These are phyloP conservation scores for Lycophotia porphyrea DNA, from an alignment of 2,888 invertebrate genomes.

Conservation along the genomic window DNA sequence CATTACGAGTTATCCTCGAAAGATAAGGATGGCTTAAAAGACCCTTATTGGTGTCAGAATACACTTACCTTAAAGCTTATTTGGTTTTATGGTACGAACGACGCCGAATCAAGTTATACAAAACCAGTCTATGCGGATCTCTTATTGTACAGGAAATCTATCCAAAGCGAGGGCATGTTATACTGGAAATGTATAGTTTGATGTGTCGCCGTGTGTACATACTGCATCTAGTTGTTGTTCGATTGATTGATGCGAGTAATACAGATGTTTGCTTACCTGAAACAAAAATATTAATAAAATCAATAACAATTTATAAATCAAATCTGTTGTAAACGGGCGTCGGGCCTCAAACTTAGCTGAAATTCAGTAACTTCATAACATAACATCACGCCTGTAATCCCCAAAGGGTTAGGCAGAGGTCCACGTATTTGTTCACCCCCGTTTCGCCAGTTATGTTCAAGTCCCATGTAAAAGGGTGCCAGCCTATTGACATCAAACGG, in stretches of 20 bases:
- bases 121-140: too few species aligned
- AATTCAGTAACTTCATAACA: neutral
- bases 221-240: neutral
- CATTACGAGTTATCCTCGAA: neutral
- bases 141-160: too few species aligned
- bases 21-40: neutral
- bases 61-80: neutral
- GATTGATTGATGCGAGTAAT: neutral
- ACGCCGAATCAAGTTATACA: too few species aligned
- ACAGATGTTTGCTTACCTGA: constrained; percentile 74
- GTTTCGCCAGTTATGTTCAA: neutral
- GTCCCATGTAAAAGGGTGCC: neutral
- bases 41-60: neutral
- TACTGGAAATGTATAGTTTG: too few species aligned
- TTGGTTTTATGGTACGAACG: neutral
- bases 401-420: neutral
- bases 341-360: neutral
- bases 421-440: neutral
- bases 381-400: neutral
- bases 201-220: too few species aligned
- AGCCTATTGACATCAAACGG: neutral
- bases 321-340: too few species aligned
- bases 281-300: constrained; percentile 65
- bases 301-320: neutral
- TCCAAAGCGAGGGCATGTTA: too few species aligned